A percentile compares a stretch with the other conserved stretches of the same genome.
Evolutionary conservation across 2,113 vertebrate species (phyloP).

Genomic region (Daphoenositta chrysoptera): DNA sequence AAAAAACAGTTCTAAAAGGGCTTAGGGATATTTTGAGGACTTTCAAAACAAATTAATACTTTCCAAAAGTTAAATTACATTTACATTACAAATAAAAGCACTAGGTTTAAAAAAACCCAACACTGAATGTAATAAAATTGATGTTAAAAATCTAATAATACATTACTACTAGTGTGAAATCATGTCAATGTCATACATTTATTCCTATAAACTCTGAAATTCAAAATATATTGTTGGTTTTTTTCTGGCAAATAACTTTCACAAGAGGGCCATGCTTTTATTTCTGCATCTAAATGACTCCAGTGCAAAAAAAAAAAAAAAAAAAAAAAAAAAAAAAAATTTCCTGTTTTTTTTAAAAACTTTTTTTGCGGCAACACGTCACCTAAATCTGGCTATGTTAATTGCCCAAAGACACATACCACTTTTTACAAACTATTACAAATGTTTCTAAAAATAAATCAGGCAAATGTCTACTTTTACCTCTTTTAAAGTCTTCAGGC

Average conservation of each 20-base stretch:
- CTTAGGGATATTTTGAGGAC: neutral
- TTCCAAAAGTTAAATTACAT: neutral
- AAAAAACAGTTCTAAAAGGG: neutral
- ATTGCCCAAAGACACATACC: neutral
- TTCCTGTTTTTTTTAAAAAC: neutral
- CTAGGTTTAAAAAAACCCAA: neutral
- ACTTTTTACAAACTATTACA: neutral
- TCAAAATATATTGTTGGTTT: neutral
- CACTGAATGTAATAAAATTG: neutral
- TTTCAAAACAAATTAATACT: neutral
- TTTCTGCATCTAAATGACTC: neutral
- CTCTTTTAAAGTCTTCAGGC: neutral
- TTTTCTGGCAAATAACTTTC: neutral
- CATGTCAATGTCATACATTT: neutral
- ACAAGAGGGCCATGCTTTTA: neutral
- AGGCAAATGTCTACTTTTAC: neutral
- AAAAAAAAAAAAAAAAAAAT: neutral
- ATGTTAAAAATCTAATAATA: neutral
- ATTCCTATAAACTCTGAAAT: neutral
- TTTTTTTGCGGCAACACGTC: neutral
- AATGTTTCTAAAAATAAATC: neutral
- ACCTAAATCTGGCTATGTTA: neutral
- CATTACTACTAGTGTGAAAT: neutral
- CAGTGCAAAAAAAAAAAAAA: neutral
- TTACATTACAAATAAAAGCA: neutral